These are phyloP conservation scores for Bovichtus variegatus DNA, from an alignment of 2,797 vertebrate species.

Conservation along the genomic window DNA sequence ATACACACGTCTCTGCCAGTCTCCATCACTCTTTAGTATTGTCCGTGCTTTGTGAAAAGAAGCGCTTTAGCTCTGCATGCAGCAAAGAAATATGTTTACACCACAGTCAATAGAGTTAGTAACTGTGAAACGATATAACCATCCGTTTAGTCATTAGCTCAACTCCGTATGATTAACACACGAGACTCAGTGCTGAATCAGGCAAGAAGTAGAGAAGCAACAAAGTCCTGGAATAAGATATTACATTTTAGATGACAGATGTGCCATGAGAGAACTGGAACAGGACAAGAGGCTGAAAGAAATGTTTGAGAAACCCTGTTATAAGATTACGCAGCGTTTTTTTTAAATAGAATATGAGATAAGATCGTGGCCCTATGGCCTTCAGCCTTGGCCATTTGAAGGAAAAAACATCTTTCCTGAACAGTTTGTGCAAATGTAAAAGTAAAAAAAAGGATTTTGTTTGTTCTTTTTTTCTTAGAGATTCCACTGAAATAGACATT, in stretches of 20 bases:
- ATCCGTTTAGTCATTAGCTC: slow-evolving; percentile 37
- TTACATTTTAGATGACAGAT: slow-evolving; percentile 5
- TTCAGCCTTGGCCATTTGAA: not conserved
- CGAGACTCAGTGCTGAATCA: not conserved
- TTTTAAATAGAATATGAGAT: not conserved
- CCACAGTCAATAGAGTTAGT: slow-evolving; percentile 51
- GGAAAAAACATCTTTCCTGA: slow-evolving; percentile 1
- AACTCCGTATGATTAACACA: slow-evolving; percentile 32
- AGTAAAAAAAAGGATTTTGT: slow-evolving; percentile 24
- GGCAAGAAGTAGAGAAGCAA: slow-evolving; percentile 20
- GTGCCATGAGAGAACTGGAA: slow-evolving; percentile 3
- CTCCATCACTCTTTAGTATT: slow-evolving; percentile 44
- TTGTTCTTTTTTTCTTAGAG: slow-evolving; percentile 16
- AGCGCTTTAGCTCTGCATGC: slow-evolving; percentile 68
- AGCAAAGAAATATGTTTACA: slow-evolving; percentile 57
- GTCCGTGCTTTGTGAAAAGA: slow-evolving; percentile 54
- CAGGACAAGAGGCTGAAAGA: not conserved
- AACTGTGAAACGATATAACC: slow-evolving; percentile 54
- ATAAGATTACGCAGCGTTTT: not conserved
- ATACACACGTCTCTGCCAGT: slow-evolving; percentile 32
- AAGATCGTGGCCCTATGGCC: not conserved
- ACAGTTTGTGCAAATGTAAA: slow-evolving; percentile 45
- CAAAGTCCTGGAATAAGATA: slow-evolving; percentile 7
- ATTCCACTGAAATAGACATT: slow-evolving; percentile 21
- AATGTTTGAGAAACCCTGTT: not conserved